Evolutionary conservation across 2,888 invertebrate genomes (phyloP), one percentile per base, ranked within the genome.

Genomic region (Laspeyria flexula): DNA sequence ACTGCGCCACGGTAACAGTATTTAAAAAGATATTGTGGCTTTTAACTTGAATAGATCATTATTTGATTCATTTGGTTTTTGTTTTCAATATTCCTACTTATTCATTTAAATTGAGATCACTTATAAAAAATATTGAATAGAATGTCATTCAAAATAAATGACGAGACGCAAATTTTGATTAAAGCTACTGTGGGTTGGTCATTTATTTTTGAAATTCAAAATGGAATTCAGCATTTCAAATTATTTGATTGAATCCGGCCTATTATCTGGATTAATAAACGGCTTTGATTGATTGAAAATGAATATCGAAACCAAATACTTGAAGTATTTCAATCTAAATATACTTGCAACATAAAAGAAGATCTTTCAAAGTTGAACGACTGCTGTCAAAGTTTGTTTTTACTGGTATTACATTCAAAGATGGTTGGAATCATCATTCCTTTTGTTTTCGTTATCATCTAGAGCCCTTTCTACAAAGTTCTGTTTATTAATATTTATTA

Each of bases 201-300:
- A n/a, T n/a, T n/a, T n/a, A n/a, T n/a, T n/a, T n/a, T n/a, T n/a
- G n/a, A n/a, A n/a, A n/a, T n/a, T n/a, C n/a, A n/a, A n/a, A n/a
- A n/a, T n/a, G n/a, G n/a, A n/a, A n/a, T n/a, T n/a, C n/a, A n/a
- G n/a, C n/a, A n/a, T n/a, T n/a, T n/a, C n/a, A 23, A 15, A 21
- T 3, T 33, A 15, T 23, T 31, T 13, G 10, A 13, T 33, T 15
- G 7, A 15, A 16, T 16, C 5, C 35, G 18, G 12, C n/a, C 18
- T 10, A 11, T 38, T 30, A 38, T 44, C 35, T 38, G 3, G 13
- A 23, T 33, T 38, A 23, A 29, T 12, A 11, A 15, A 37, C 1
- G 21, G 13, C 10, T 18, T 18, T 46, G 34, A 46, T 46, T 46
- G 40, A n/a, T 34, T 45, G 39, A 33, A 40, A 34, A 31, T 31